Conservation (phyloP, 2,888 invertebrate genomes). For the Lepidochrysops patricia region DNA sequence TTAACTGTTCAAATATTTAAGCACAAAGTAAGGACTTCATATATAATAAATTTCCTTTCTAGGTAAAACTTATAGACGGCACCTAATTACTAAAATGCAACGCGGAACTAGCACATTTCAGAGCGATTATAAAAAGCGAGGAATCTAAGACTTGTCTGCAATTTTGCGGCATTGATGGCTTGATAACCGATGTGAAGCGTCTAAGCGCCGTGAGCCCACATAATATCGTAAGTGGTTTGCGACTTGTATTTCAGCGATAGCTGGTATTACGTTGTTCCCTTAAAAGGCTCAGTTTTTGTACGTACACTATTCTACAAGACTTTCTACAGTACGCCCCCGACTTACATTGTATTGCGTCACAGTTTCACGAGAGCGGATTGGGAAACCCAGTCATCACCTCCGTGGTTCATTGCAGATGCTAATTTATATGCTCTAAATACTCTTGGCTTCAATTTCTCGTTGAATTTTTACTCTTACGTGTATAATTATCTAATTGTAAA, state of each 20-base stretch:
- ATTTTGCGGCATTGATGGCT: conserved; percentile 37
- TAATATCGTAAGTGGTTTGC: conserved; percentile 61
- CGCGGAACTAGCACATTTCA: conserved; percentile 23
- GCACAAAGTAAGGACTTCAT: not conserved
- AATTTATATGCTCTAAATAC: conserved; percentile 14
- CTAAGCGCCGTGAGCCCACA: conserved; percentile 38
- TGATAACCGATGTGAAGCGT: conserved; percentile 51
- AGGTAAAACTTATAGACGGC: not conserved
- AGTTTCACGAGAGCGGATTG: conserved; percentile 17
- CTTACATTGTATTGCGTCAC: conserved; percentile 18
- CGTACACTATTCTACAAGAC: conserved; percentile 36
- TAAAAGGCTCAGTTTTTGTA: conserved; percentile 58
- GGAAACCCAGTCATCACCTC: conserved; percentile 16
- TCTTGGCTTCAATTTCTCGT: not conserved
- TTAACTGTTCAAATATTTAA: not conserved
- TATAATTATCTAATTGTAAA: no score
- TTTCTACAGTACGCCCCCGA: conserved; percentile 36
- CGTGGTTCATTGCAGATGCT: conserved; percentile 9
- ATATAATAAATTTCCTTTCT: not conserved
- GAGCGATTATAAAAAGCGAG: conserved; percentile 22
- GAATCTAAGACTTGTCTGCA: conserved; percentile 26
- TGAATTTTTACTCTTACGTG: not conserved
- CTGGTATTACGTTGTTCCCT: conserved; percentile 47
- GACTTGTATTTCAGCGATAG: conserved; percentile 44
- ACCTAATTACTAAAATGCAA: conserved; percentile 3